Evolutionary conservation across 2,797 vertebrate species (phyloP), one percentile per base, ranked within the genome.

Genomic region (Cirrhinus molitorella): DNA sequence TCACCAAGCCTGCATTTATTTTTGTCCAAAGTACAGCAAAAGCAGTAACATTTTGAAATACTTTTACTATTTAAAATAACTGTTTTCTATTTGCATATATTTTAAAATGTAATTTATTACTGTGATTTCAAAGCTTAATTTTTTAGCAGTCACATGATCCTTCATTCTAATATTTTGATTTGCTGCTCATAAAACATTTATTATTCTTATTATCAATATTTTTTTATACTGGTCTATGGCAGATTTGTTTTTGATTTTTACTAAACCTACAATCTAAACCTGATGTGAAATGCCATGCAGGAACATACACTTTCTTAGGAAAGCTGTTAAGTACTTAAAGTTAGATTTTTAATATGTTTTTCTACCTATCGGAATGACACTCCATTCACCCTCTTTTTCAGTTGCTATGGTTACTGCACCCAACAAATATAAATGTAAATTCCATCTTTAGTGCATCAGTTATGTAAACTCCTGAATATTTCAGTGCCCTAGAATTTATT

Each of bases 401-500:
- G 68, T 37, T 63, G 80, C 25, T 37, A 61, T 61, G 68, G 68
- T 61, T 61, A 49, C 79, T 7, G 14, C 45, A 43, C 67, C 53
- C 68, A 51, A 63, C 47, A 63, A 72, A 83, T 77, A 57, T 68
- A 37, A 51, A 71, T 51, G 43, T 63, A 53, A 67, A 77, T 78
- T 51, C 13, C 77, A 37, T 71, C 25, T 70, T 59, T 78, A 51
- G 34, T 71, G 49, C 47, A 19, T 31, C 55, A 19, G 51, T 63
- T 86, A 83, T 89, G 63, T 81, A 19, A 87, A 84, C 45, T 70
- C 31, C 90, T 74, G n/a, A 81, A 81, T 61, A 80, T 80, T 80
- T 80, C 37, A 80, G 37, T 71, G 66, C 51, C 66, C 66, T 40
- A 59, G 79, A 79, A 86, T 89, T 93, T 87, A 90, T 86, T 83